These are phyloP conservation scores for Alligator mississippiensis DNA, from an alignment of 2,113 vertebrate genomes.

Conservation along the genomic window DNA sequence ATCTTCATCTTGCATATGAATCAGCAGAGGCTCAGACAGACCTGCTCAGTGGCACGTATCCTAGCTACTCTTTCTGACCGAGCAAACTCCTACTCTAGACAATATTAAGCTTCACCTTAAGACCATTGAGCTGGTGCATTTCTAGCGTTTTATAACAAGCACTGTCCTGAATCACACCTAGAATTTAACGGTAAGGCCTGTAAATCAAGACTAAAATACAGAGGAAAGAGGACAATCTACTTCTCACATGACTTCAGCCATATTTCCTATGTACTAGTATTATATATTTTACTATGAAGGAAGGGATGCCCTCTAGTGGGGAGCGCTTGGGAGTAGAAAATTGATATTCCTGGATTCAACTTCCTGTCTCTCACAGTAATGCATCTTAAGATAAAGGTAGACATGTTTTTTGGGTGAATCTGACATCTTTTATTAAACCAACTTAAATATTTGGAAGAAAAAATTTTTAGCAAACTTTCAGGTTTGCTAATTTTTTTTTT, in stretches of 20 bases:
- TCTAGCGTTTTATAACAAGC: conserved; percentile 6
- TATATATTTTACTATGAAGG: conserved; percentile 46
- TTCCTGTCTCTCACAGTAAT: not conserved
- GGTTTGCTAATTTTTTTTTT: too few relatives aligned
- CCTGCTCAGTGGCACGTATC: not conserved
- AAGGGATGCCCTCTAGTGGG: conserved; percentile 74
- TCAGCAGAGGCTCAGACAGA: not conserved
- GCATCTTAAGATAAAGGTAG: not conserved
- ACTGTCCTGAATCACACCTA: conserved; percentile 43
- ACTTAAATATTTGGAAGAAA: too few relatives aligned
- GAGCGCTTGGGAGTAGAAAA: conserved; percentile 4
- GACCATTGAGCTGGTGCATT: conserved; percentile 51
- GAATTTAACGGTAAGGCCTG: not conserved
- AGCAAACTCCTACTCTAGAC: not conserved
- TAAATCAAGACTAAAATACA: conserved; percentile 22
- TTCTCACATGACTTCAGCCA: conserved; percentile 10
- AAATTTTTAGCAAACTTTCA: too few relatives aligned
- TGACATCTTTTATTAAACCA: too few relatives aligned
- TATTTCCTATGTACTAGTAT: conserved; percentile 49
- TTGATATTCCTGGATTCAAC: not conserved
- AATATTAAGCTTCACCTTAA: not conserved
- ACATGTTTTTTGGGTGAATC: too few relatives aligned
- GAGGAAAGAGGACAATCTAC: conserved; percentile 46
- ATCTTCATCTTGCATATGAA: not conserved
- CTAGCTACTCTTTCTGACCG: accelerated